These are phyloP conservation scores for Mirounga angustirostris DNA, from an alignment of 2,113 vertebrate genomes.

Conservation along the genomic window DNA sequence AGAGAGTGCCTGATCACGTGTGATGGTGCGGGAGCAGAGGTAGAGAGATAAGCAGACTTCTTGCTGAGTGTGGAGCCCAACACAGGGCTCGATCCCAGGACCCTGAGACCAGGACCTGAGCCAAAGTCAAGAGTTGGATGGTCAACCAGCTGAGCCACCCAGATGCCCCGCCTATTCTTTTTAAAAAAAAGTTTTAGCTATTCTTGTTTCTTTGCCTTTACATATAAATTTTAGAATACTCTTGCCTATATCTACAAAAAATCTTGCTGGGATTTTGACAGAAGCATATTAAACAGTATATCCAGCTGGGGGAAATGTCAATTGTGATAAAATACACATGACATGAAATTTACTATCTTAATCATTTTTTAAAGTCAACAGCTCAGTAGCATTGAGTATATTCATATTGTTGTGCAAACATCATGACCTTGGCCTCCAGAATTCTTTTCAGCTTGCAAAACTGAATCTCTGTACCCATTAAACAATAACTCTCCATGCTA, in stretches of 20 bases:
- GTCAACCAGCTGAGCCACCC: background rate
- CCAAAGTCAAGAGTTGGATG: too few relatives aligned
- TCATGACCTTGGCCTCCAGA: background rate
- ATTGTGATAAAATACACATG: background rate
- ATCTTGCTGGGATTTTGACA: background rate
- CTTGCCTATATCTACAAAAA: background rate
- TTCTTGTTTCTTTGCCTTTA: background rate
- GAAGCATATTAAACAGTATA: background rate
- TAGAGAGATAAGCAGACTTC: too few relatives aligned
- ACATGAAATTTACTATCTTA: background rate
- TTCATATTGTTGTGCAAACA: background rate
- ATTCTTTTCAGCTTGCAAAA: background rate
- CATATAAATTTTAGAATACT: background rate
- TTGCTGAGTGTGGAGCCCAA: too few relatives aligned
- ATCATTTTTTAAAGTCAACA: background rate
- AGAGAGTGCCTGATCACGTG: too few relatives aligned
- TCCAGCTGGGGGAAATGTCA: background rate
- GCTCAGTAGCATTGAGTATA: background rate
- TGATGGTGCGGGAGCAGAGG: too few relatives aligned
- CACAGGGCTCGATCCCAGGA: too few relatives aligned
- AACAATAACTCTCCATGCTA: background rate
- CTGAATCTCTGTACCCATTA: too few relatives aligned
- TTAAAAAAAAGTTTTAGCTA: background rate
- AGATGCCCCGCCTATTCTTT: background rate
- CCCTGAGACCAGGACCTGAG: too few relatives aligned